Conservation (phyloP, 1,140 invertebrate genomes). For the Medauroidea extradentata region DNA sequence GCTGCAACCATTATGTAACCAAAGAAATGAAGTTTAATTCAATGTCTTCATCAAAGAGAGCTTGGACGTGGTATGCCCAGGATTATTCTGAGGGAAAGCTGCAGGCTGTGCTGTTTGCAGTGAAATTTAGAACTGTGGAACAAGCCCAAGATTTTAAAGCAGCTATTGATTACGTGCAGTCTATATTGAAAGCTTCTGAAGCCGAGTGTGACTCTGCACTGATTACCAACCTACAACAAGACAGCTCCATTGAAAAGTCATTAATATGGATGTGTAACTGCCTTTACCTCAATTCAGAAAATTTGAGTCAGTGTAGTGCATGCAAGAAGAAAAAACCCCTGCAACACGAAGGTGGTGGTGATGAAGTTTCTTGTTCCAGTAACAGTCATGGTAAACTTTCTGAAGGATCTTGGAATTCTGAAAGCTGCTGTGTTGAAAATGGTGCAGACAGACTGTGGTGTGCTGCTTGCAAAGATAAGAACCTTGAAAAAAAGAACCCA, state of each 20-base stretch:
- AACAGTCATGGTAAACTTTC: constrained; percentile 28
- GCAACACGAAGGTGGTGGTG: neutral
- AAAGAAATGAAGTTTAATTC: constrained; percentile 57
- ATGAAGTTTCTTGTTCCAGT: neutral
- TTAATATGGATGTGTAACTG: constrained; percentile 4
- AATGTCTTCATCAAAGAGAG: constrained; percentile 57
- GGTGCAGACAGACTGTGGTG: constrained; percentile 53
- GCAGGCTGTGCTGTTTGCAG: constrained; percentile 61
- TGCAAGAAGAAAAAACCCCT: neutral
- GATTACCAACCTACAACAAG: too few relatives aligned
- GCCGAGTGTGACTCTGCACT: too few relatives aligned
- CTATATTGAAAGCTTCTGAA: neutral
- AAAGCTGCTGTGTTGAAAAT: constrained; percentile 70
- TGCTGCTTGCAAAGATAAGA: constrained; percentile 54
- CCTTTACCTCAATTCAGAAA: neutral
- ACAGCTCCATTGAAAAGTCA: too few relatives aligned
- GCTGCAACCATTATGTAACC: constrained; percentile 66
- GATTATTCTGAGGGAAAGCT: constrained; percentile 69
- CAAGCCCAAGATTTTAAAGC: constrained; percentile 23
- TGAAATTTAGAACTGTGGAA: constrained; percentile 67
- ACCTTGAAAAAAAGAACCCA: constrained; percentile 26
- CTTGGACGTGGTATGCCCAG: constrained; percentile 67
- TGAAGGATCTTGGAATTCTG: constrained; percentile 73
- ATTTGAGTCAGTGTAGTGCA: neutral
- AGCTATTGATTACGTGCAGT: constrained; percentile 3